Percentiles rank a stretch among this genome's conserved stretches.
phyloP scores from a whole-genome alignment of 2,888 invertebrate genomes.

The Oscheius myriophilus region DNA sequence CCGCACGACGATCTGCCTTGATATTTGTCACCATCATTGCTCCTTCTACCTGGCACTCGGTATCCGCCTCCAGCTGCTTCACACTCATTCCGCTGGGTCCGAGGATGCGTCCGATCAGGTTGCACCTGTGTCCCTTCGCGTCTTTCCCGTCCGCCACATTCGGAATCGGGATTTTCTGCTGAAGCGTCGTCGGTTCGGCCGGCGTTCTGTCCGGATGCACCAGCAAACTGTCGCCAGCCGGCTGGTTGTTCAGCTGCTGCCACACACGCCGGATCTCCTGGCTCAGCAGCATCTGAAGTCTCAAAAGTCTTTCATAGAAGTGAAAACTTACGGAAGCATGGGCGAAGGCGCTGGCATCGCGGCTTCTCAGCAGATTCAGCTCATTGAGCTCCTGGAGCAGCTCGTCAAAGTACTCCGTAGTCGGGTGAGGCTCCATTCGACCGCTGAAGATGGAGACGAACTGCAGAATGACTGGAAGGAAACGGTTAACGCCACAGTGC shows the following conservation, averaged over 20 bases:
- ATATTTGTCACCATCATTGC: background rate
- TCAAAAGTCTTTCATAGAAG: background rate
- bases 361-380: constrained; percentile 9
- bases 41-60: constrained; percentile 36
- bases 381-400: constrained; percentile 39
- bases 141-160: background rate
- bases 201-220: background rate
- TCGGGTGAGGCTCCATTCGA: no score
- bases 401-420: constrained; percentile 33
- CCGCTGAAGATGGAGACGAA: no score
- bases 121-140: background rate
- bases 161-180: constrained; percentile 20
- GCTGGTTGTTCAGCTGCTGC: constrained; percentile 1
- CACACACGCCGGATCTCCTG: constrained; percentile 23
- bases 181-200: background rate
- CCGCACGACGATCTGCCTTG: constrained; percentile 53
- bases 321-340: background rate
- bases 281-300: background rate
- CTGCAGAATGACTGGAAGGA: no score
- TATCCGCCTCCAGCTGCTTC: constrained; percentile 57
- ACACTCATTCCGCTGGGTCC: constrained; percentile 66
- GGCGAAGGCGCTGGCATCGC: background rate
- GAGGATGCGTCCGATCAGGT: constrained; percentile 61
- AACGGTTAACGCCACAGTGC: no score
- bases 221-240: no score